Evolutionary conservation across 2,888 invertebrate genomes (phyloP).

Genomic region (Chalcosyrphus nemorum): DNA sequence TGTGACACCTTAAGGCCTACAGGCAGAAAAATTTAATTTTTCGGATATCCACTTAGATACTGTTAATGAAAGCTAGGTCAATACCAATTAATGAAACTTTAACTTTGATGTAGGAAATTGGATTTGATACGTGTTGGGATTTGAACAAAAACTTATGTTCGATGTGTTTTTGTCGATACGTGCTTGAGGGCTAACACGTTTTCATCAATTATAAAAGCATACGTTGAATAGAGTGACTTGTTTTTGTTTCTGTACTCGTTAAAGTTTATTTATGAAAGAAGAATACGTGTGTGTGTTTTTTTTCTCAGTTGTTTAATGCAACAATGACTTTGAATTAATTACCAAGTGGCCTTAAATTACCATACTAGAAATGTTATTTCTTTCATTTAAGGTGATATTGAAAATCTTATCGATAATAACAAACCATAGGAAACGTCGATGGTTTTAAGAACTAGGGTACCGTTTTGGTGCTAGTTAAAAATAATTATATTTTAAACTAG

Average conservation of each 20-base stretch:
- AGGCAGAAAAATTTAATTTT: constrained; percentile 9
- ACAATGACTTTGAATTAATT: neutral
- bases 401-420: no score
- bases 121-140: constrained; percentile 59
- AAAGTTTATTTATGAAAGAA: neutral
- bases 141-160: neutral
- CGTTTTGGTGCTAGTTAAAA: no score
- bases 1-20: constrained; percentile 32
- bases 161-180: constrained; percentile 23
- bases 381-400: no score
- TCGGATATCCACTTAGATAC: neutral
- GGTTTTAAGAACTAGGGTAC: no score
- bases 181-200: constrained; percentile 18
- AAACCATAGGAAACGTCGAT: no score
- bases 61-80: constrained; percentile 34
- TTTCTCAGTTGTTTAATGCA: neutral
- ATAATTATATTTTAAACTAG: no score
- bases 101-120: constrained; percentile 64
- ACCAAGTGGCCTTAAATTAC: no score
- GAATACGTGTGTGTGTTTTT: neutral
- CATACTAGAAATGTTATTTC: no score
- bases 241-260: neutral
- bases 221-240: neutral
- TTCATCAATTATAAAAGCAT: constrained; percentile 16
- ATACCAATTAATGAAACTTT: constrained; percentile 61